Base-by-base conservation (phyloP, 2,113 vertebrate species). In the Shinisaurus crocodilurus region DNA sequence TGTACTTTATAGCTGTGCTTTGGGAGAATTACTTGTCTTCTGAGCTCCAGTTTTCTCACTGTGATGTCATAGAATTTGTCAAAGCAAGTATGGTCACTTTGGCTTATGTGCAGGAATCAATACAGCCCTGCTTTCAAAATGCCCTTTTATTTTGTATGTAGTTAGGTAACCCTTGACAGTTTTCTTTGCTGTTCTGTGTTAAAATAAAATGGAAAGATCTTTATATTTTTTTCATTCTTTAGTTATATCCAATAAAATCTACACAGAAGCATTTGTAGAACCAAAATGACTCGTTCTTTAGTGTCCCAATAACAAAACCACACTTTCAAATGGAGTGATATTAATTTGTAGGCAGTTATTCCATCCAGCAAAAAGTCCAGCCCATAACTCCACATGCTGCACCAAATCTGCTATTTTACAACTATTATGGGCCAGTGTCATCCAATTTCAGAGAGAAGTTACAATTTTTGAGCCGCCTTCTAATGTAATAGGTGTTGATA, bases 11-110 rank as follows among this genome's bases (percentile, higher is more conserved):
- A 45, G 3, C 0, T 32, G 37, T 18, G 34, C 0, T 57, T 86
- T 54, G 43, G 32, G 63, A 90, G 20, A 93, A 65, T 74, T 90
- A 0, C 74, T 80, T 27, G 75, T 72, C 25, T 76, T 67, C 70
- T 27, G 69, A 63, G 40, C 13, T 3, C 37, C 7, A 7, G 3
- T 82, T 45, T 43, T 86, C 27, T 54, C 23, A 67, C 20, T 27
- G 37, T 84, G 40, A 82, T 43, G 54, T 12, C 25, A 15, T 34
- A 50, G 18, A 37, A 29, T 50, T 88, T 88, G 34, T 40, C 43
- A 82, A 32, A n/a, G 48, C 45, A 43, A 48, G 9, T 67, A 65
- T 67, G 18, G 32, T 45, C 8, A 43, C 37, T 79, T 79, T 37
- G n/a, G 50, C 18, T 88, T 88, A 80, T 88, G 23, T 34, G 43